phyloP scores from a whole-genome alignment of 2,888 invertebrate genomes.

The Ceraclea dissimilis region DNA sequence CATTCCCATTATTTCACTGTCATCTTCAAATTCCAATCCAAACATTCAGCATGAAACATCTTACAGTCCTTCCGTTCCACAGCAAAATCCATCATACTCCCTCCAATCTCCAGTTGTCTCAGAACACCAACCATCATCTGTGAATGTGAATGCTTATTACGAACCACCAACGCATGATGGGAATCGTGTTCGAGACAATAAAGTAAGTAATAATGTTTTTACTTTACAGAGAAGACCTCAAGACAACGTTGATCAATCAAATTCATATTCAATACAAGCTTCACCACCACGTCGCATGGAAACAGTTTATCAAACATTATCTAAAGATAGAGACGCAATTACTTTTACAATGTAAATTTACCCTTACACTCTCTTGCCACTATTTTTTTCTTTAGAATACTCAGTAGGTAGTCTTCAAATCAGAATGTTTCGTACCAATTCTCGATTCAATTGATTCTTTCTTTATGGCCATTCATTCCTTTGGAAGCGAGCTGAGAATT shows the following conservation, averaged over 20 bases:
- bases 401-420: too few species aligned
- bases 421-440: too few species aligned
- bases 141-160: background rate
- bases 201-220: background rate
- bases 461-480: too few species aligned
- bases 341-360: conserved; percentile 9
- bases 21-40: background rate
- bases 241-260: background rate
- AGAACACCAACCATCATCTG: background rate
- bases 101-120: background rate
- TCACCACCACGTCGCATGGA: conserved; percentile 7
- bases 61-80: background rate
- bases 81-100: background rate
- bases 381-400: too few species aligned
- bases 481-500: too few species aligned
- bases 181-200: background rate
- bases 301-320: conserved; percentile 9
- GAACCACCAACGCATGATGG: background rate
- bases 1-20: background rate
- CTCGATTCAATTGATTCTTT: too few species aligned
- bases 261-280: background rate
- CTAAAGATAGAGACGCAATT: conserved; percentile 17
- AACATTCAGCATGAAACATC: background rate
- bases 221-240: conserved; percentile 3
- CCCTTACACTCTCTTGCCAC: too few species aligned